Percentiles rank a stretch among this genome's conserved stretches.
phyloP scores from a whole-genome alignment of 2,113 vertebrate species.

The Marmota monax region DNA sequence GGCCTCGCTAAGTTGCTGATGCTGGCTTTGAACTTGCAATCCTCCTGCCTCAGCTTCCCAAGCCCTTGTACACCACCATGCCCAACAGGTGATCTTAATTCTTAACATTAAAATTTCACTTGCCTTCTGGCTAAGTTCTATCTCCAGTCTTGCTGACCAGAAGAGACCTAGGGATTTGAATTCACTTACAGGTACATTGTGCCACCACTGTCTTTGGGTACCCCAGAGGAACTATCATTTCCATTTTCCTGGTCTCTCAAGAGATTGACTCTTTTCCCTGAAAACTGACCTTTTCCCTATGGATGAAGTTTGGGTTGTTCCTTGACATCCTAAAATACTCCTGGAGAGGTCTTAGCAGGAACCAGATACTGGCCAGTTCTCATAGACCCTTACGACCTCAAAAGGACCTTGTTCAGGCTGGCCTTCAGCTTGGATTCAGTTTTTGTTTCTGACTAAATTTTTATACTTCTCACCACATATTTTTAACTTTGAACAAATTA shows the following conservation, averaged over 20 bases:
- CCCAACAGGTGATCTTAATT: not conserved
- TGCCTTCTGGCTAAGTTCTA: not conserved
- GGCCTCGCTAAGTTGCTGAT: too few species aligned
- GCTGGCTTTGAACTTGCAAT: too few species aligned
- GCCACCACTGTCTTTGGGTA: not conserved
- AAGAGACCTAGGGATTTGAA: not conserved
- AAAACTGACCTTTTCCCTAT: not conserved
- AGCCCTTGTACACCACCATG: too few species aligned
- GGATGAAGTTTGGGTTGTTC: not conserved
- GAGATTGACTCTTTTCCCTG: not conserved
- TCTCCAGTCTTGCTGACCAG: not conserved
- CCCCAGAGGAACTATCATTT: not conserved
- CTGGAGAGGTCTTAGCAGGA: not conserved
- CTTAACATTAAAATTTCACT: not conserved
- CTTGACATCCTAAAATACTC: not conserved
- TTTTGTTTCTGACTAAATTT: not conserved
- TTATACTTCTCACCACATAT: not conserved
- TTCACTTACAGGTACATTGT: not conserved
- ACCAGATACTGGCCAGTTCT: not conserved
- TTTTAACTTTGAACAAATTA: not conserved
- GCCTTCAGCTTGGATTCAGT: not conserved
- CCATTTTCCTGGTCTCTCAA: constrained; percentile 13
- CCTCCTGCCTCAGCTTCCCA: too few species aligned
- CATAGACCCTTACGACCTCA: not conserved
- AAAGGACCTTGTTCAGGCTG: not conserved